phyloP scores from a whole-genome alignment of 2,797 vertebrate genomes.

The Acanthornis magna region DNA sequence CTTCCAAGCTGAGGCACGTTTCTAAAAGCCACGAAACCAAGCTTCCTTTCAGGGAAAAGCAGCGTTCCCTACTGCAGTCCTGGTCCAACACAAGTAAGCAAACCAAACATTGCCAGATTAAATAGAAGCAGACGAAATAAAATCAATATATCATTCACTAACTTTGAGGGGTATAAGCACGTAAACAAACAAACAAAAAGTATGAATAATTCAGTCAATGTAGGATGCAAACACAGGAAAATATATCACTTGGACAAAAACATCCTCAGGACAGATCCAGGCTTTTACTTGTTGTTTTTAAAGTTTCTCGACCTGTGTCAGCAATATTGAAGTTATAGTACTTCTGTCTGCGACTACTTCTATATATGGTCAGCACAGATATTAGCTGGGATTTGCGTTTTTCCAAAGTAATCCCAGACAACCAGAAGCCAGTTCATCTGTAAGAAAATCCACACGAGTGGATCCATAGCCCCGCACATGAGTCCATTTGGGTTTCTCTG shows the following conservation, averaged over 20 bases:
- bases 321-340: neutral
- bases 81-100: neutral
- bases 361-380: conserved; percentile 42
- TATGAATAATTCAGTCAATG: neutral
- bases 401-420: neutral
- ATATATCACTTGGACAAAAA: neutral
- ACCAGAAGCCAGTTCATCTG: neutral
- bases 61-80: neutral
- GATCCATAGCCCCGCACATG: neutral
- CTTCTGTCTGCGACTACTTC: neutral
- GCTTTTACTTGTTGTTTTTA: neutral
- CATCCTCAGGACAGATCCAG: neutral
- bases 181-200: neutral
- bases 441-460: neutral
- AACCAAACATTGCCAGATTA: neutral
- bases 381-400: neutral
- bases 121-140: neutral
- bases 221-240: neutral
- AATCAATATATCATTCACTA: neutral
- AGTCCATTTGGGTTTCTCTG: neutral
- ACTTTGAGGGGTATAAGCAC: neutral
- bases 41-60: neutral
- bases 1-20: neutral
- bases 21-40: neutral
- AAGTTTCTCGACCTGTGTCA: conserved; percentile 8